phyloP scores from a whole-genome alignment of 2,113 vertebrate genomes.

The Albula goreensis region DNA sequence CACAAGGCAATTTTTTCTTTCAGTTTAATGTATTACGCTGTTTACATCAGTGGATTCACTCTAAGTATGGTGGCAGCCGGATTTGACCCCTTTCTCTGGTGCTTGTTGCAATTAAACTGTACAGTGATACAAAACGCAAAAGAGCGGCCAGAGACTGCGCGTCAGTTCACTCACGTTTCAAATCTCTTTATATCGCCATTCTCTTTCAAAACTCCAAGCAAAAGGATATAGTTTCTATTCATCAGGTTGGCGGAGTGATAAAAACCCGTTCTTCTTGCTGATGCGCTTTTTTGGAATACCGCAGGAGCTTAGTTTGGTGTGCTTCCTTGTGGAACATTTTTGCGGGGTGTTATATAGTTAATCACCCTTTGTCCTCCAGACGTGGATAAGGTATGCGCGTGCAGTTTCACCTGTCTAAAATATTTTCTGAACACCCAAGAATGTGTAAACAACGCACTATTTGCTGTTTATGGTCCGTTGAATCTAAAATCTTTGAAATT shows the following conservation, averaged over 20 bases:
- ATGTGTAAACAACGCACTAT: background rate
- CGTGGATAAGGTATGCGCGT: background rate
- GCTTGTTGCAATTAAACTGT: too few relatives aligned
- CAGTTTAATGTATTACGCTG: too few relatives aligned
- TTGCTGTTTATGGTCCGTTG: background rate
- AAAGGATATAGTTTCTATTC: conserved; percentile 37
- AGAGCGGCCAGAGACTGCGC: too few relatives aligned
- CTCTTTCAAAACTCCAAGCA: background rate
- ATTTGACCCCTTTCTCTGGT: background rate
- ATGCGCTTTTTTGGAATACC: conserved; percentile 37
- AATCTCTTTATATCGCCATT: background rate
- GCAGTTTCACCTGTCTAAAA: background rate
- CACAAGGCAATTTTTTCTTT: background rate
- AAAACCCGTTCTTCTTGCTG: conserved; percentile 52
- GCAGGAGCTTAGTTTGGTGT: conserved; percentile 5
- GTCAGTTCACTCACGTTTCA: background rate
- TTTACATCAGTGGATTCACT: background rate
- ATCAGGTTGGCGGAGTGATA: conserved; percentile 9
- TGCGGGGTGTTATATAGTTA: background rate
- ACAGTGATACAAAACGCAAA: too few relatives aligned
- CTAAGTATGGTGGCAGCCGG: background rate
- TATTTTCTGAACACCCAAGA: background rate
- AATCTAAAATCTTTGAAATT: too few relatives aligned
- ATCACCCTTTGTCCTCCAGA: background rate
- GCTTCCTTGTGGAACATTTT: background rate